Conservation (phyloP, 2,113 vertebrate species). For the Pteronura brasiliensis region DNA sequence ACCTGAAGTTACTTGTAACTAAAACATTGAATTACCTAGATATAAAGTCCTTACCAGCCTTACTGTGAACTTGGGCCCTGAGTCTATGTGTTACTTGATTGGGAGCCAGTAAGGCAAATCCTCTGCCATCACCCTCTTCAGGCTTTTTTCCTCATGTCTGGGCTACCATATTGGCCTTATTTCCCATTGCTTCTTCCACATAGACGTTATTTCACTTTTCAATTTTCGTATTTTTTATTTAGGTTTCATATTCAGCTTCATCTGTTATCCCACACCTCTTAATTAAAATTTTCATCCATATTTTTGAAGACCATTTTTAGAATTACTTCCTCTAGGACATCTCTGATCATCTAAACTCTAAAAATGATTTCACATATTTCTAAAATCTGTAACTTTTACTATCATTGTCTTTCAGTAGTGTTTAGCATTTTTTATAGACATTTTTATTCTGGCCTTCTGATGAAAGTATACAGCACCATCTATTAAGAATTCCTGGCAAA, state of each 20-base stretch:
- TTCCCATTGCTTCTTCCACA: background rate
- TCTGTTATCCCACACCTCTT: background rate
- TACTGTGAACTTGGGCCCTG: background rate
- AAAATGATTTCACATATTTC: background rate
- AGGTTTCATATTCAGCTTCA: background rate
- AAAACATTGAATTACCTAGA: background rate
- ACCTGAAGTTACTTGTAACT: background rate
- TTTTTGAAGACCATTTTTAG: background rate
- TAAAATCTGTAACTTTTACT: background rate
- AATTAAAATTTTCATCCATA: background rate
- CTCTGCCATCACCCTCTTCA: background rate
- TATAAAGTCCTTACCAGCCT: background rate
- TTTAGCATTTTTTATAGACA: background rate
- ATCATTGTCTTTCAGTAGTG: background rate
- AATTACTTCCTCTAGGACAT: background rate
- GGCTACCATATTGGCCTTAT: background rate
- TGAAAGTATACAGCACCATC: background rate
- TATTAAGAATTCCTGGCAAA: background rate
- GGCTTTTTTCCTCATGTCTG: background rate
- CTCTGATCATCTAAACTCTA: background rate
- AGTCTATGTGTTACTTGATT: background rate
- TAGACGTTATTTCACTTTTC: background rate
- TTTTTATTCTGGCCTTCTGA: background rate
- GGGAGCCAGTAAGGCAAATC: background rate
- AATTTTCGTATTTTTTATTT: background rate